phyloP scores from a whole-genome alignment of 1,140 invertebrate species.

The Centruroides sculpturatus region DNA sequence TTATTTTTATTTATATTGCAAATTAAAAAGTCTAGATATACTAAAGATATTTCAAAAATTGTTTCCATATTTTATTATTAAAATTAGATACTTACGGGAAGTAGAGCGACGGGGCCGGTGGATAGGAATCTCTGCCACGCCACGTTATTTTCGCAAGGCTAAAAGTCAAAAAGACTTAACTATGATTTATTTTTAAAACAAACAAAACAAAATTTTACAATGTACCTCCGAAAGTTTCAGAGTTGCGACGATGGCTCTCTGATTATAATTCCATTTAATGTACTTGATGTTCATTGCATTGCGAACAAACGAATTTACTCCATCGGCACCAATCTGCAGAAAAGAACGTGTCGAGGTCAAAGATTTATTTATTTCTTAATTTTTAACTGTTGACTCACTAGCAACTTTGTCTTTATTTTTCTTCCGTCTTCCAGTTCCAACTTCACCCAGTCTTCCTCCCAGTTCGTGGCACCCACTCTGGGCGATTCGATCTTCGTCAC shows the following conservation, averaged over 20 bases:
- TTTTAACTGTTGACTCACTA: slow-evolving; percentile 25
- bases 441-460: slow-evolving; percentile 20
- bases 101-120: slow-evolving; percentile 72
- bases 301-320: slow-evolving; percentile 7
- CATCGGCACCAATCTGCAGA: slow-evolving; percentile 15
- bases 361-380: no score
- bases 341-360: slow-evolving; percentile 4
- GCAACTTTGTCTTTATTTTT: slow-evolving; percentile 29
- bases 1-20: no score
- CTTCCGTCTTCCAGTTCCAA: slow-evolving; percentile 30
- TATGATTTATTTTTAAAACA: neutral
- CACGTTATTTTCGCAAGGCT: slow-evolving; percentile 56
- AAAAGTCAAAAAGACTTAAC: slow-evolving; percentile 23
- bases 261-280: slow-evolving; percentile 12
- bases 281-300: slow-evolving; percentile 14
- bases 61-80: no score
- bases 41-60: no score
- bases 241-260: slow-evolving; percentile 14
- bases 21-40: no score
- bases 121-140: slow-evolving; percentile 94
- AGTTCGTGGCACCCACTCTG: neutral
- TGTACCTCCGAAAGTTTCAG: slow-evolving; percentile 19
- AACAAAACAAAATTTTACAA: neutral
- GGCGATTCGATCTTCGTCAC: slow-evolving; percentile 4
- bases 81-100: slow-evolving; percentile 50